These are phyloP conservation scores for Odontesthes bonariensis DNA, from an alignment of 2,113 vertebrate genomes.

Conservation along the genomic window DNA sequence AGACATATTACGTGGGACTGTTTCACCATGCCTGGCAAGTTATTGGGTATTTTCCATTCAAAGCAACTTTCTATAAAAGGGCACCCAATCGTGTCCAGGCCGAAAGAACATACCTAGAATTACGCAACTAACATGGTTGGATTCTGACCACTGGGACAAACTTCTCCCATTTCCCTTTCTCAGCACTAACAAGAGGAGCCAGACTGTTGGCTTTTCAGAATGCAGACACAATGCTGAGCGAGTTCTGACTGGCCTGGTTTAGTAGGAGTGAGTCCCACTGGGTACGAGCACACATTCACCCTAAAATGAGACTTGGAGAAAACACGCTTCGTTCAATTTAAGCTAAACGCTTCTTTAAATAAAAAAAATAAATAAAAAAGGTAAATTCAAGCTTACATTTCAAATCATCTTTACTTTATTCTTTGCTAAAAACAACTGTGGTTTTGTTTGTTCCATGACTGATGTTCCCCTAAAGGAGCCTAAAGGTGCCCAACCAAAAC, in stretches of 20 bases:
- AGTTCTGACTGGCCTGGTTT: conserved; percentile 44
- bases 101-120: background rate
- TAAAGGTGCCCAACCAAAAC: conserved; percentile 24
- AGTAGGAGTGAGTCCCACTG: background rate
- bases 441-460: background rate
- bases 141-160: conserved; percentile 12
- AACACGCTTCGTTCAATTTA: background rate
- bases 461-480: background rate
- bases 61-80: background rate
- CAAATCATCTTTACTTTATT: too few species aligned
- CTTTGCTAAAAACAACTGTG: background rate
- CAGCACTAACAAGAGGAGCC: conserved; percentile 27
- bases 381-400: too few species aligned
- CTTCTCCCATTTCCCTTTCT: background rate
- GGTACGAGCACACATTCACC: conserved; percentile 14
- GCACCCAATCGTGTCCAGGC: background rate
- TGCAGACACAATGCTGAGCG: conserved; percentile 52
- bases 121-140: conserved; percentile 14
- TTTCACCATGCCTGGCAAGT: too few species aligned
- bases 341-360: background rate
- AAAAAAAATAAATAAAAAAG: too few species aligned
- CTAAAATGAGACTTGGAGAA: too few species aligned
- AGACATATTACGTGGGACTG: background rate
- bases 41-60: background rate
- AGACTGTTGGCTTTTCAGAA: conserved; percentile 17